Evolutionary conservation across 2,888 invertebrate genomes (phyloP).

Genomic region (Scotopteryx bipunctaria): DNA sequence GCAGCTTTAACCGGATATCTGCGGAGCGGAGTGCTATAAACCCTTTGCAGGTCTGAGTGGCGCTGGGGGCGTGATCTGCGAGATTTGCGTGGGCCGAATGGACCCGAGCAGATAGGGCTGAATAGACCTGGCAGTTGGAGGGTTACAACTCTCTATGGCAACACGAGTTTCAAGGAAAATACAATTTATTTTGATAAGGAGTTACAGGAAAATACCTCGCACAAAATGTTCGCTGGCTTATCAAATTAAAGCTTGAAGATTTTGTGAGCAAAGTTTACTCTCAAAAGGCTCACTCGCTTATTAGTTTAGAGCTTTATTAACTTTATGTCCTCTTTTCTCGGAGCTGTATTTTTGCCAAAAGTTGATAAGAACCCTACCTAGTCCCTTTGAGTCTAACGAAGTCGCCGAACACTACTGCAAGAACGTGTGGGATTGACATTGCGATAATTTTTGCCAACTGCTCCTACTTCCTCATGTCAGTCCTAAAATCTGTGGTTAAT

Average conservation of each 20-base stretch:
- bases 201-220: slow-evolving; percentile 6
- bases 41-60: slow-evolving; percentile 9
- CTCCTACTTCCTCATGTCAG: too few relatives aligned
- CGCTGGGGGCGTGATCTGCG: slow-evolving; percentile 5
- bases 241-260: slow-evolving; percentile 10
- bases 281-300: background rate
- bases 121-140: background rate
- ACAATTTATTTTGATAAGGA: slow-evolving; percentile 12
- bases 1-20: slow-evolving; percentile 8
- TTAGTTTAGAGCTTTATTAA: background rate
- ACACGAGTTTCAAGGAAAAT: slow-evolving; percentile 10
- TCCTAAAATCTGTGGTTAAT: too few relatives aligned
- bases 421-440: too few relatives aligned
- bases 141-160: too few relatives aligned
- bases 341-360: too few relatives aligned
- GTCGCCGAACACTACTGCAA: too few relatives aligned
- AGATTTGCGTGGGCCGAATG: slow-evolving; percentile 17
- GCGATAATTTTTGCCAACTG: too few relatives aligned
- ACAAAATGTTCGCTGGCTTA: background rate
- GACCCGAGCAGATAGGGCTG: slow-evolving; percentile 2
- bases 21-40: slow-evolving; percentile 8
- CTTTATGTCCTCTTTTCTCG: background rate
- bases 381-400: too few relatives aligned
- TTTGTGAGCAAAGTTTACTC: background rate
- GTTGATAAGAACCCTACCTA: too few relatives aligned